Evolutionary conservation across 1,140 invertebrate species (phyloP).

Genomic region (Ectropis grisescens): DNA sequence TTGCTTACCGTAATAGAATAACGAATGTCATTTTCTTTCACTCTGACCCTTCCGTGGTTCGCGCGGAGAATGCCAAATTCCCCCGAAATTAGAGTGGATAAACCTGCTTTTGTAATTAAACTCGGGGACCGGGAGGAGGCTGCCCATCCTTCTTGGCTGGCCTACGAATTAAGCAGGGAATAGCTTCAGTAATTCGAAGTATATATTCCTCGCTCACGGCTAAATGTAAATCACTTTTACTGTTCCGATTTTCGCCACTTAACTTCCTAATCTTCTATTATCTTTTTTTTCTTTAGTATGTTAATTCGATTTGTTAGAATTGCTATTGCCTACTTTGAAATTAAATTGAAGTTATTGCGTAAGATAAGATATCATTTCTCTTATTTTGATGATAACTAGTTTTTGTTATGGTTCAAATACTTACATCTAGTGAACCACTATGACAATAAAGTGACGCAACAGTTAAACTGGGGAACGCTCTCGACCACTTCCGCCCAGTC

Average conservation of each 20-base stretch:
- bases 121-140: slow-evolving; percentile 38
- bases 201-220: slow-evolving; percentile 61
- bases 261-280: slow-evolving; percentile 29
- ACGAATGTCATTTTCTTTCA: slow-evolving; percentile 67
- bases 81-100: slow-evolving; percentile 64
- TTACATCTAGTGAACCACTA: no score
- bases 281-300: slow-evolving; percentile 22
- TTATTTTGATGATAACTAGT: no score
- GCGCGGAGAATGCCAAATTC: slow-evolving; percentile 65
- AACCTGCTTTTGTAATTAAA: slow-evolving; percentile 68
- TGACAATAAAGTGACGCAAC: slow-evolving; percentile 54
- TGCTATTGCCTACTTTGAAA: no score
- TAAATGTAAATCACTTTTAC: slow-evolving; percentile 67
- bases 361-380: no score
- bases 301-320: slow-evolving; percentile 13
- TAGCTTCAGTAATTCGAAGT: slow-evolving; percentile 66
- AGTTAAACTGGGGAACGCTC: slow-evolving; percentile 50
- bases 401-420: no score
- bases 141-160: slow-evolving; percentile 64
- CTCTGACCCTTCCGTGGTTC: slow-evolving; percentile 62
- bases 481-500: slow-evolving; percentile 47
- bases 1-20: slow-evolving; percentile 62
- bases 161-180: slow-evolving; percentile 66
- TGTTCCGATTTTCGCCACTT: slow-evolving; percentile 42
- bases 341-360: no score